Base-by-base conservation (phyloP, 2,797 vertebrate species). In the Onychomys leucogaster region DNA sequence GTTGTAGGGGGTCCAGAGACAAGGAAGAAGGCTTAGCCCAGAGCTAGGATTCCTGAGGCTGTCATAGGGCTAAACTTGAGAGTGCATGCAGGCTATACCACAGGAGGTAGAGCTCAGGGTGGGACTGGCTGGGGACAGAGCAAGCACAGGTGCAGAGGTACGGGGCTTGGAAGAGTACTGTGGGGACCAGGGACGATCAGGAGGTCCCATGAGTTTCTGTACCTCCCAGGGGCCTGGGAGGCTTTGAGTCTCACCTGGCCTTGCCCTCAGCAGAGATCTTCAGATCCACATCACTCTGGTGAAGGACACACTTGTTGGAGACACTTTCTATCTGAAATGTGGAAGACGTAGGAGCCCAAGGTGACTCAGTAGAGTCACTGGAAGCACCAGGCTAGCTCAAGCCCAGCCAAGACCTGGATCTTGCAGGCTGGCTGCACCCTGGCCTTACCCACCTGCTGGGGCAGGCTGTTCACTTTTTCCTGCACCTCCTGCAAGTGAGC, bases 381-480 rank as follows among this genome's bases (percentile, higher is more conserved):
- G n/a, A 59, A 61, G 69, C 34, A 73, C 71, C 61, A 77, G 57
- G 52, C 32, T 43, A 9, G n/a, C 13, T 17, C 1, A 67, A 46
- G 41, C 17, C 34, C 32, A n/a, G 49, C 43, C 14, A 25, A 14
- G 27, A n/a, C 19, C 13, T 81, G 46, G 13, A 34, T 34, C 34
- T 29, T 34, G 21, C 5, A 57, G 46, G 37, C 59, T 32, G 43
- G 49, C 19, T 2, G 25, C 3, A 0, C 1, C 87, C 14, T 1
- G 0, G 43, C 10, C 13, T 32, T 49, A 67, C 97, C 46, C 82
- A 98, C 98, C 98, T 98, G 96, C 78, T 0, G 78, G 34, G 91
- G 92, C 32, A 98, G 91, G 88, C 43, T 27, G 49, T 81, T 95
- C 78, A 98, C 75, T 16, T 29, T 94, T 46, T 98, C 94, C 52